These are phyloP conservation scores for Ariolimax columbianus DNA, from an alignment of 2,888 invertebrate species.

Conservation along the genomic window DNA sequence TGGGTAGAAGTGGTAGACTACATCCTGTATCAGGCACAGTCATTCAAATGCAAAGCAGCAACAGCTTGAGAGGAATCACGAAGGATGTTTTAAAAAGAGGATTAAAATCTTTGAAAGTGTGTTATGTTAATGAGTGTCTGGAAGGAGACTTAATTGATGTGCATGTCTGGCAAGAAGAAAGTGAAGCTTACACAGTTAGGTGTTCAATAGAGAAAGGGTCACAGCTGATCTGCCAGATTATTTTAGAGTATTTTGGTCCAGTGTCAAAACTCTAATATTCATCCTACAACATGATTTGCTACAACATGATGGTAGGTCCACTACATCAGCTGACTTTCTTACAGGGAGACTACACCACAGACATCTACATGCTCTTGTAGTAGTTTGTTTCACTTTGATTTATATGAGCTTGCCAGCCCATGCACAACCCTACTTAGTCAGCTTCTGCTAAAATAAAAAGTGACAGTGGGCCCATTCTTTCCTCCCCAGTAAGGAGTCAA, in stretches of 20 bases:
- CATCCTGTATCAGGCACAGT: neutral
- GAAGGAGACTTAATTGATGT: constrained; percentile 68
- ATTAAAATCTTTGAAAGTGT: constrained; percentile 63
- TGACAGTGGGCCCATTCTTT: too few relatives aligned
- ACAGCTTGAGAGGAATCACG: constrained; percentile 1
- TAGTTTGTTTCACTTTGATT: too few relatives aligned
- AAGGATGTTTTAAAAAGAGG: constrained; percentile 58
- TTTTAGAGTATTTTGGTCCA: constrained; percentile 30
- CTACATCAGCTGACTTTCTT: too few relatives aligned
- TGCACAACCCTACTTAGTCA: too few relatives aligned
- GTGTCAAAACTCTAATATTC: constrained; percentile 28
- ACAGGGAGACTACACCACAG: too few relatives aligned
- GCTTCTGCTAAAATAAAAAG: too few relatives aligned
- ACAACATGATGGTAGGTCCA: too few relatives aligned
- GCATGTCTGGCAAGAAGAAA: constrained; percentile 61
- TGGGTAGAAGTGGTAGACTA: neutral
- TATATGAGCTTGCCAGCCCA: too few relatives aligned
- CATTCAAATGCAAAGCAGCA: neutral
- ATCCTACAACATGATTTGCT: too few relatives aligned
- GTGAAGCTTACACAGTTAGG: constrained; percentile 33
- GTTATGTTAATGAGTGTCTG: constrained; percentile 68
- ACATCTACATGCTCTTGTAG: too few relatives aligned
- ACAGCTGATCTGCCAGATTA: constrained; percentile 12
- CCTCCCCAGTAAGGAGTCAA: too few relatives aligned
- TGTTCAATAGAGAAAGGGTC: constrained; percentile 50